These are phyloP conservation scores for Cantharis rufa DNA, from an alignment of 2,888 invertebrate species.

Conservation along the genomic window DNA sequence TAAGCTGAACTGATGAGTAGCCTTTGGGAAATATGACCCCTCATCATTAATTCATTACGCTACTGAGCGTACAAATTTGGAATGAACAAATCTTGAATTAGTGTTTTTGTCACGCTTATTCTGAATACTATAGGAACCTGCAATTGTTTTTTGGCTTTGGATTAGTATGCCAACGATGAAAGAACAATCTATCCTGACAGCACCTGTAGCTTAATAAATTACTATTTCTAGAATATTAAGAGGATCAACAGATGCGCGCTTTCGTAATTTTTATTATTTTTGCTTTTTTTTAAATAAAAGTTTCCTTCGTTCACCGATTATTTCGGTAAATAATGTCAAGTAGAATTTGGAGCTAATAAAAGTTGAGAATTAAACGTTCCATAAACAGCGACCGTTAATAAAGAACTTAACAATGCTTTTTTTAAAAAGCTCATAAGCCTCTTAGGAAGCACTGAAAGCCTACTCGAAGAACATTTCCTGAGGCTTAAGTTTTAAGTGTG, in stretches of 20 bases:
- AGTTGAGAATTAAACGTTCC: conserved; percentile 2
- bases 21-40: not conserved
- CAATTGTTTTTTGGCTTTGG: not conserved
- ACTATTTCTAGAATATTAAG: not conserved
- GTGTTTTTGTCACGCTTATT: not conserved
- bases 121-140: not conserved
- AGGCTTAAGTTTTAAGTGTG: not conserved
- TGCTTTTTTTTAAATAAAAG: not conserved
- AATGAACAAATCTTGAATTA: not conserved
- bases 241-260: not conserved
- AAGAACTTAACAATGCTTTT: conserved; percentile 10
- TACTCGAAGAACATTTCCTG: conserved; percentile 2
- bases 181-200: not conserved
- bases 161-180: not conserved
- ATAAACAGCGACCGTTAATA: conserved; percentile 12
- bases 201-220: not conserved
- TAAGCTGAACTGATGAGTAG: not conserved
- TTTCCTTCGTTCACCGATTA: not conserved
- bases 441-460: conserved; percentile 12
- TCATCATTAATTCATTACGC: not conserved
- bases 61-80: not conserved
- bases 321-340: not conserved
- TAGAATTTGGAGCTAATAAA: not conserved
- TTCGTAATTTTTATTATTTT: not conserved
- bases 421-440: conserved; percentile 16